A percentile compares a stretch with the other conserved stretches of the same genome.
These are phyloP conservation scores for Turnix velox DNA, from an alignment of 2,113 vertebrate genomes.

Conservation along the genomic window DNA sequence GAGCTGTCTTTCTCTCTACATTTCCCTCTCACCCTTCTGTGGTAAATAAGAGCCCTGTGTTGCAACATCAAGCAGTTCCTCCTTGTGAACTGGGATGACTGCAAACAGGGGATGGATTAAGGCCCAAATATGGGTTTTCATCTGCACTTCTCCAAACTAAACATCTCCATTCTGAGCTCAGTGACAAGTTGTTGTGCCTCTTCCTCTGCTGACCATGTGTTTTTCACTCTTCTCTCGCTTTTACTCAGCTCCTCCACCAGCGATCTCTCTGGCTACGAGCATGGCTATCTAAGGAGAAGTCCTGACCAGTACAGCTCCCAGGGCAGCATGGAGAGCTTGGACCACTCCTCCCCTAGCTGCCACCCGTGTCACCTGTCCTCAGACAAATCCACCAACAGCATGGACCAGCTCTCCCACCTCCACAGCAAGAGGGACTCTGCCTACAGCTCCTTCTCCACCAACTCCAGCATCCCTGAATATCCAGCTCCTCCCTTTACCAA, in stretches of 20 bases:
- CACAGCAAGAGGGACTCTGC: slow-evolving; percentile 96
- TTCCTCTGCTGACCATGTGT: slow-evolving; percentile 12
- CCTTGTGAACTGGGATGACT: slow-evolving; percentile 64
- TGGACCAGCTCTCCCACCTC: slow-evolving; percentile 85
- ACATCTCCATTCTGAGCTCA: slow-evolving; percentile 65
- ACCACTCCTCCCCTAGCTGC: slow-evolving; percentile 79
- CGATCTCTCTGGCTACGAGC: slow-evolving; percentile 84
- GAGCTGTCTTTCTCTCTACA: not conserved
- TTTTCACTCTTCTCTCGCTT: slow-evolving; percentile 14
- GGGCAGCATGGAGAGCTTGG: slow-evolving; percentile 96
- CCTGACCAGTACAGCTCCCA: slow-evolving; percentile 93
- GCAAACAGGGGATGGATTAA: slow-evolving; percentile 51
- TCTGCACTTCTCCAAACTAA: slow-evolving; percentile 67
- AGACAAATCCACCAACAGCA: slow-evolving; percentile 91
- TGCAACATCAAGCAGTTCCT: slow-evolving; percentile 64
- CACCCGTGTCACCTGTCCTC: slow-evolving; percentile 87
- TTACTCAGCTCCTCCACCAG: slow-evolving; percentile 85
- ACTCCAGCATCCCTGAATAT: slow-evolving; percentile 91
- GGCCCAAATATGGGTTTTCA: slow-evolving; percentile 74
- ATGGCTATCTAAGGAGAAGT: slow-evolving; percentile 87
- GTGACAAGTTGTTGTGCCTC: slow-evolving; percentile 63
- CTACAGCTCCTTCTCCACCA: slow-evolving; percentile 95
- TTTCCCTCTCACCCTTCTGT: slow-evolving; percentile 13
- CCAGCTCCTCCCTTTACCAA: slow-evolving; percentile 65
- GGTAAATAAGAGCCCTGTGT: slow-evolving; percentile 63